phyloP scores from a whole-genome alignment of 1,140 invertebrate genomes.

The Drosophila subobscura region DNA sequence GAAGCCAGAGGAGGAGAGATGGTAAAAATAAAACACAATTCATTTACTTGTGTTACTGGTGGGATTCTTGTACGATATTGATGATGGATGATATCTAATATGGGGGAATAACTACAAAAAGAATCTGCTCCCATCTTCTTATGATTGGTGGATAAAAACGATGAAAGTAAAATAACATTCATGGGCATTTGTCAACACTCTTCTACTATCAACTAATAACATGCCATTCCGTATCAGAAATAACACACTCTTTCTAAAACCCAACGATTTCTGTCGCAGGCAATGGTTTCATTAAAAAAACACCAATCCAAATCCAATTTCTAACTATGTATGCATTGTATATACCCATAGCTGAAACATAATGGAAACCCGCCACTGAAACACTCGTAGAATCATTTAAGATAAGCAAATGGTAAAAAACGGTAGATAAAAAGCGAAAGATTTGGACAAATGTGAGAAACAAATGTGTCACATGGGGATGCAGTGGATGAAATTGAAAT shows the following conservation, averaged over 20 bases:
- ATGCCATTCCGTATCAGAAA: too few relatives aligned
- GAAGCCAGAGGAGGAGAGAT: slow-evolving; percentile 13
- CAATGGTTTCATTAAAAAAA: too few relatives aligned
- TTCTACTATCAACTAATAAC: too few relatives aligned
- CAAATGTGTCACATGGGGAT: slow-evolving; percentile 8
- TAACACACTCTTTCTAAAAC: too few relatives aligned
- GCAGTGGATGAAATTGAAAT: slow-evolving; percentile 12
- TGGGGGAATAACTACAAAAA: slow-evolving; percentile 27
- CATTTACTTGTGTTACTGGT: slow-evolving; percentile 29
- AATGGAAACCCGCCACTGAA: background rate
- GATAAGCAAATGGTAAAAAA: slow-evolving; percentile 18
- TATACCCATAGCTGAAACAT: background rate
- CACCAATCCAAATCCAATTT: background rate
- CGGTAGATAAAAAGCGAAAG: background rate
- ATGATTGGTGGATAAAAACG: slow-evolving; percentile 24
- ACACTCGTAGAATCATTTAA: slow-evolving; percentile 7
- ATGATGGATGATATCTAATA: slow-evolving; percentile 29
- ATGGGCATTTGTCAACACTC: too few relatives aligned
- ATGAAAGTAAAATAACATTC: slow-evolving; percentile 5
- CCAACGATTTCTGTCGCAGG: too few relatives aligned
- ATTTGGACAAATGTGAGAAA: slow-evolving; percentile 5
- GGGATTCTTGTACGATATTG: slow-evolving; percentile 17
- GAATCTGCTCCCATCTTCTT: too few relatives aligned
- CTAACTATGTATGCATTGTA: background rate
- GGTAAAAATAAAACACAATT: slow-evolving; percentile 20